Conservation (phyloP, 1,140 invertebrate genomes). For the Ylistrum balloti region DNA sequence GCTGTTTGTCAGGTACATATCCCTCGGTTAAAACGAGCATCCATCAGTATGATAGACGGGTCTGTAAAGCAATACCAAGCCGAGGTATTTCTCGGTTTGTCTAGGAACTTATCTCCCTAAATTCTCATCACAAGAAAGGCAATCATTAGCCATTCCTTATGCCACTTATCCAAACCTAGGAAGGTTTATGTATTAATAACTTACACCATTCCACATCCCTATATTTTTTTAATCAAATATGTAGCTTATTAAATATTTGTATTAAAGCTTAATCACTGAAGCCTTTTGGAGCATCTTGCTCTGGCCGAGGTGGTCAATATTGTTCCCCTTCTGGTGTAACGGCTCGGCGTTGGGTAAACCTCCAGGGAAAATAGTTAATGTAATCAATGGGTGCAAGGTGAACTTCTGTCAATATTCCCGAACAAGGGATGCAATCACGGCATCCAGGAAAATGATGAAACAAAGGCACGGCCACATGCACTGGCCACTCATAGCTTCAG, state of each 20-base stretch:
- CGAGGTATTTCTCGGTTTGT: neutral
- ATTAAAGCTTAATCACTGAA: neutral
- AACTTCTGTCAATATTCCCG: neutral
- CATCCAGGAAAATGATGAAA: constrained; percentile 18
- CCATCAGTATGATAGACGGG: neutral
- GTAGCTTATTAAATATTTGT: constrained; percentile 4
- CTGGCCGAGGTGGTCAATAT: neutral
- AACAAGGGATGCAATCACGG: neutral
- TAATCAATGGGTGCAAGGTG: constrained; percentile 22
- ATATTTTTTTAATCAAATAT: neutral
- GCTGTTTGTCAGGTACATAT: neutral
- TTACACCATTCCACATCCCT: no score
- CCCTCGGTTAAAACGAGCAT: neutral
- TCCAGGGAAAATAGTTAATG: neutral
- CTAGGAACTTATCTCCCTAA: neutral
- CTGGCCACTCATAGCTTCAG: neutral
- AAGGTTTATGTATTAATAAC: no score
- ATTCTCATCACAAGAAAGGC: neutral
- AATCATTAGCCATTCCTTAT: neutral
- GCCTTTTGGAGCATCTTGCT: neutral
- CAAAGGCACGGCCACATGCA: constrained; percentile 19
- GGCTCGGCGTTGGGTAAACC: neutral
- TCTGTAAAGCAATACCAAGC: neutral
- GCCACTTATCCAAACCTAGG: neutral
- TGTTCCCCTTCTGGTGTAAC: neutral